Percentiles rank a stretch among this genome's conserved stretches.
Conservation (phyloP, 37 sponge, comb jelly and placozoan genomes). For the Halisarca cf. caerulea region DNA sequence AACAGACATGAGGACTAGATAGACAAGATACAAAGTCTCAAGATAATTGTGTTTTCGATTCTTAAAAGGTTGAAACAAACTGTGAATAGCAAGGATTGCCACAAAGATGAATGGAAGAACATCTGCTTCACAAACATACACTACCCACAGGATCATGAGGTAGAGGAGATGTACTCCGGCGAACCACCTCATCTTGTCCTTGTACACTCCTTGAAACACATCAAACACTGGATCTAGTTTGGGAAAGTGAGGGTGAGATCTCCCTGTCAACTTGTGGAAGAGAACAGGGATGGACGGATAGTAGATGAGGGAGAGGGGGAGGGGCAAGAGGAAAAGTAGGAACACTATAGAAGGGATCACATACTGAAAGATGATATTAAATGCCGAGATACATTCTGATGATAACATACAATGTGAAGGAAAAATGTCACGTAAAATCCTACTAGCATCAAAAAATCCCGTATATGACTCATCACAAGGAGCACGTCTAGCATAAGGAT, state of each 20-base stretch:
- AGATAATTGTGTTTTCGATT: not conserved
- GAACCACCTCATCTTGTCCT: not conserved
- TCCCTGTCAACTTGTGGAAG: not conserved
- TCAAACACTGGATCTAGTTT: conserved; percentile 21
- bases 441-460: too few relatives aligned
- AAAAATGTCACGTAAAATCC: too few relatives aligned
- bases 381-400: too few relatives aligned
- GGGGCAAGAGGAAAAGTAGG: not conserved
- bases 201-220: conserved; percentile 23
- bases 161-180: conserved; percentile 1
- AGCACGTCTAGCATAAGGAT: too few relatives aligned
- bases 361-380: too few relatives aligned
- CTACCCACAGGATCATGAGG: not conserved
- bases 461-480: too few relatives aligned
- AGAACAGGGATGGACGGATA: not conserved
- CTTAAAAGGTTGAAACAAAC: conserved; percentile 1
- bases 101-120: too few relatives aligned
- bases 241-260: not conserved
- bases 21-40: not conserved
- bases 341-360: too few relatives aligned
- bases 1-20: not conserved
- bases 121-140: not conserved
- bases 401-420: too few relatives aligned
- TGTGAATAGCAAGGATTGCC: not conserved
- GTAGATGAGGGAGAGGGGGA: not conserved